phyloP scores from a whole-genome alignment of 2,888 invertebrate species.

The Noctua janthe region DNA sequence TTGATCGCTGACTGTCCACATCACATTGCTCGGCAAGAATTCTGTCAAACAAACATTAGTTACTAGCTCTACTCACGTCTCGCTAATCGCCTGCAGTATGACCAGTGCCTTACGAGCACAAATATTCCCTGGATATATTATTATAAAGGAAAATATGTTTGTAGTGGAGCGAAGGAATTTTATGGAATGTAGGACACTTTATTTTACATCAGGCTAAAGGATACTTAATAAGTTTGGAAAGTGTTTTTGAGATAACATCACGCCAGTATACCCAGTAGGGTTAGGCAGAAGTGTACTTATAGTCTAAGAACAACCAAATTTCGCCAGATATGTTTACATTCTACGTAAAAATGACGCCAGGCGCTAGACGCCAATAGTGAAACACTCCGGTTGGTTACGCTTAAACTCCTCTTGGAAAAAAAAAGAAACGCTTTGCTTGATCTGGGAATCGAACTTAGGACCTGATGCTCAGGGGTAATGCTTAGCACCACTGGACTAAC shows the following conservation, averaged over 20 bases:
- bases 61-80: neutral
- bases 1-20: neutral
- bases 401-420: neutral
- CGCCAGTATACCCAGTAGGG: neutral
- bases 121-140: slow-evolving; percentile 47
- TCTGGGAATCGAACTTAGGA: neutral
- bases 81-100: neutral
- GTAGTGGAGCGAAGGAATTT: slow-evolving; percentile 18
- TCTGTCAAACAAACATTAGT: neutral
- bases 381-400: neutral
- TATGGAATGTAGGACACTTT: slow-evolving; percentile 7
- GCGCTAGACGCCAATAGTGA: too few species aligned
- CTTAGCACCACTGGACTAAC: neutral
- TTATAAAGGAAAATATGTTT: slow-evolving; percentile 44
- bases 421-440: neutral
- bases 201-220: slow-evolving; percentile 15
- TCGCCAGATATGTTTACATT: neutral
- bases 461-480: neutral
- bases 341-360: too few species aligned
- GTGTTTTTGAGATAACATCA: slow-evolving; percentile 1
- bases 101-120: slow-evolving; percentile 17
- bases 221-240: neutral
- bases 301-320: neutral
- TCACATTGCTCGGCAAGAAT: neutral
- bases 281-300: neutral